Conservation (phyloP, 1,140 invertebrate species). For the Dreissena rostriformis region DNA sequence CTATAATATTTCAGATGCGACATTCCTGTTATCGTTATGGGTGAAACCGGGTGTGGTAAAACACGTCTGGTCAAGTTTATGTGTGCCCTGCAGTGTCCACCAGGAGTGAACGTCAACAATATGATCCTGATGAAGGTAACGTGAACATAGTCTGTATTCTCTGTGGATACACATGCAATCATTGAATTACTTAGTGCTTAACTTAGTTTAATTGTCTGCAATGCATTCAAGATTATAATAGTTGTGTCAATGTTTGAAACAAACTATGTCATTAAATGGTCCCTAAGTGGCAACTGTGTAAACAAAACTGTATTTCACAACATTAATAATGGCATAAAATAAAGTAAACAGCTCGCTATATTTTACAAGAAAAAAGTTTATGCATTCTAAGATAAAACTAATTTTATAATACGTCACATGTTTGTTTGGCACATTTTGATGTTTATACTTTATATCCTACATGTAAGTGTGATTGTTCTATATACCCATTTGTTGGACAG, state of each 20-base stretch:
- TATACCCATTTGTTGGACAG: too few relatives aligned
- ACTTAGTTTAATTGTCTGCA: not conserved
- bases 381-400: too few relatives aligned
- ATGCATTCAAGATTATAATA: not conserved
- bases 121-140: constrained; percentile 76
- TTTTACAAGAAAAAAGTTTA: too few relatives aligned
- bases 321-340: too few relatives aligned
- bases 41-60: constrained; percentile 80
- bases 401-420: too few relatives aligned
- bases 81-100: constrained; percentile 70
- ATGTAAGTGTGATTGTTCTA: too few relatives aligned
- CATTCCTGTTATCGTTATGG: constrained; percentile 79
- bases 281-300: too few relatives aligned
- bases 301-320: too few relatives aligned
- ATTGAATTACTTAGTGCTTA: not conserved
- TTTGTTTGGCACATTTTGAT: too few relatives aligned
- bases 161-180: not conserved
- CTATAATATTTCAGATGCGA: constrained; percentile 64
- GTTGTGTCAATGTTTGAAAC: not conserved
- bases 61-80: constrained; percentile 76
- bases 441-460: too few relatives aligned
- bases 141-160: not conserved
- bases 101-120: constrained; percentile 64
- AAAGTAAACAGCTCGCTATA: too few relatives aligned
- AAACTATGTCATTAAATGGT: too few relatives aligned